A percentile compares a stretch with the other conserved stretches of the same genome.
These are phyloP conservation scores for Steinernema khuongi DNA, from an alignment of 1,140 invertebrate species.

Conservation along the genomic window DNA sequence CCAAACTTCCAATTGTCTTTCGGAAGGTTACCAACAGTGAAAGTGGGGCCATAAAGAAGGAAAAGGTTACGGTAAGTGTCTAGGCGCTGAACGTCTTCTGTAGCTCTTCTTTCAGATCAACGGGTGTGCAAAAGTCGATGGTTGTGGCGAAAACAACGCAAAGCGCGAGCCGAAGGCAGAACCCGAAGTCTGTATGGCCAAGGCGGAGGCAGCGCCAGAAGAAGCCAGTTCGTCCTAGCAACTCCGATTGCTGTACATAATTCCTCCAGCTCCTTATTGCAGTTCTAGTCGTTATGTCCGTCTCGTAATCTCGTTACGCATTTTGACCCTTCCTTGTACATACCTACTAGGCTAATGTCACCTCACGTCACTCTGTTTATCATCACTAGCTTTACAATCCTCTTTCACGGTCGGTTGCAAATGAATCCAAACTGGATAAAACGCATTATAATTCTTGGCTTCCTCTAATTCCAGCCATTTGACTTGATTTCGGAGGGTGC, in stretches of 20 bases:
- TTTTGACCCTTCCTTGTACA: not conserved
- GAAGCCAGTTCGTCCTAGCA: not conserved
- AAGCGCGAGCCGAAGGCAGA: not conserved
- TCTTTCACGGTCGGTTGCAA: too few relatives aligned
- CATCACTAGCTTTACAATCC: not conserved
- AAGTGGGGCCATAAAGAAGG: not conserved
- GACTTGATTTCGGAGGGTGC: too few relatives aligned
- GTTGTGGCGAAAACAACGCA: not conserved
- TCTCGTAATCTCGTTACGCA: not conserved
- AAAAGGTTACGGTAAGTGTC: not conserved
- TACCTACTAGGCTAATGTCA: not conserved
- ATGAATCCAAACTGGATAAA: too few relatives aligned
- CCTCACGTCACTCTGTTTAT: not conserved
- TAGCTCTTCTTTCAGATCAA: too few relatives aligned
- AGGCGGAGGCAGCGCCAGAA: not conserved
- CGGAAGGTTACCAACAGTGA: not conserved
- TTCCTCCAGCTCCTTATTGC: not conserved
- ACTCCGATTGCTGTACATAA: not conserved
- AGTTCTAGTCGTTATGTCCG: conserved; percentile 4
- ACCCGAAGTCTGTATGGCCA: not conserved
- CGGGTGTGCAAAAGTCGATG: not conserved
- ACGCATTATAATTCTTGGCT: too few relatives aligned
- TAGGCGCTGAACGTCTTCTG: too few relatives aligned
- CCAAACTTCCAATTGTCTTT: conserved; percentile 25
- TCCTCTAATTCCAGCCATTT: too few relatives aligned